phyloP scores from a whole-genome alignment of 2,113 vertebrate genomes.

The Uria aalge region DNA sequence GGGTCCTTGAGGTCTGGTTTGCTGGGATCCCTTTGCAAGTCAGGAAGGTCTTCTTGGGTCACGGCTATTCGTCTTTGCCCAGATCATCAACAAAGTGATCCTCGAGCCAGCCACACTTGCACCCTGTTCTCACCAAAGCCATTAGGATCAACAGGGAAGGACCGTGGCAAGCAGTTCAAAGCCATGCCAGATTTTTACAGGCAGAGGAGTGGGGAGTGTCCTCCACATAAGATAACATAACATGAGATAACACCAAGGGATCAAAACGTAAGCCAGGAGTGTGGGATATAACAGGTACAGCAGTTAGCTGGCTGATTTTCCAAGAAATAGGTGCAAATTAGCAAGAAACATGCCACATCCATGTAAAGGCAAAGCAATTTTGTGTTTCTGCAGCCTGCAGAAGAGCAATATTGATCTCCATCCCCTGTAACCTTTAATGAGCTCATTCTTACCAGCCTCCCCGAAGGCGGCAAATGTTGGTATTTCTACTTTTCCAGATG shows the following conservation, averaged over 20 bases:
- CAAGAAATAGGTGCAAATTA: neutral
- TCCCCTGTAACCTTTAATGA: neutral
- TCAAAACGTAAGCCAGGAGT: neutral
- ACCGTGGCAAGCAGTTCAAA: neutral
- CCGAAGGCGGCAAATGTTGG: neutral
- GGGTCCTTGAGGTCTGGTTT: neutral
- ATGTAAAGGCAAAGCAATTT: neutral
- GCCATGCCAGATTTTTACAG: neutral
- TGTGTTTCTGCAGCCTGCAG: neutral
- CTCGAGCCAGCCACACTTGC: neutral
- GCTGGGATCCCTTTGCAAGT: neutral
- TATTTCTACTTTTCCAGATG: neutral
- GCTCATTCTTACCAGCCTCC: neutral
- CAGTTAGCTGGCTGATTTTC: neutral
- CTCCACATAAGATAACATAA: neutral
- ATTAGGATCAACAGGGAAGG: neutral
- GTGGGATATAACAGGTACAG: neutral
- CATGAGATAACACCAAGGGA: neutral
- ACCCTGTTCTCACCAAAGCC: neutral
- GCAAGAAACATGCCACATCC: neutral
- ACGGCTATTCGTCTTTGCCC: neutral
- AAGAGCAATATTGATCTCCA: neutral
- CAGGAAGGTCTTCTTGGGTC: neutral
- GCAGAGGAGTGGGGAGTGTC: neutral
- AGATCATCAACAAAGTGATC: neutral